These are phyloP conservation scores for Choristoneura rosaceana DNA, from an alignment of 2,888 invertebrate genomes.

Conservation along the genomic window DNA sequence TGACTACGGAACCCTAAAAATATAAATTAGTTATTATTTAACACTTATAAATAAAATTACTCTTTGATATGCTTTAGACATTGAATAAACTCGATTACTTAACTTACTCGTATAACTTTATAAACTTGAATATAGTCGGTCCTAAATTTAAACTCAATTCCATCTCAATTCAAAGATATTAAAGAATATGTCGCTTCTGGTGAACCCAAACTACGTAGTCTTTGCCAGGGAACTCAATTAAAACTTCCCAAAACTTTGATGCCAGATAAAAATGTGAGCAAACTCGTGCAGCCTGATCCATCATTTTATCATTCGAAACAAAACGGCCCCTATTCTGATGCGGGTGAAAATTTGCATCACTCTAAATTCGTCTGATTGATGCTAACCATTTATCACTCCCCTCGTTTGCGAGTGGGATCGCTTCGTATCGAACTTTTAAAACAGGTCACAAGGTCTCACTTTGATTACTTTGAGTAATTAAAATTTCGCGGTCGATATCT, in stretches of 20 bases:
- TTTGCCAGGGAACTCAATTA: slow-evolving; percentile 37
- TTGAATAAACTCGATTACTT: too few species aligned
- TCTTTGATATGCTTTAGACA: too few species aligned
- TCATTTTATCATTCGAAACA: slow-evolving; percentile 66
- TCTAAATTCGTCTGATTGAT: slow-evolving; percentile 83
- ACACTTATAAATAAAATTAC: too few species aligned
- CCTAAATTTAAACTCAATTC: too few species aligned
- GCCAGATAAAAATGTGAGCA: slow-evolving; percentile 34
- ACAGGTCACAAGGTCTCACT: slow-evolving; percentile 81
- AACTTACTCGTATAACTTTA: too few species aligned
- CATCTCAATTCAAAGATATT: too few species aligned
- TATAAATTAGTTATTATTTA: too few species aligned
- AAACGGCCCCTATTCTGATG: slow-evolving; percentile 62
- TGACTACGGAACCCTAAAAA: too few species aligned
- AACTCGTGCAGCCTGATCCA: slow-evolving; percentile 45
- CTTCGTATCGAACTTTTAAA: slow-evolving; percentile 80
- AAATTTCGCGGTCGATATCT: slow-evolving; percentile 74
- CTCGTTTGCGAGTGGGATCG: slow-evolving; percentile 63
- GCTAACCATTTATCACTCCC: slow-evolving; percentile 83
- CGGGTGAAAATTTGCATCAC: slow-evolving; percentile 81
- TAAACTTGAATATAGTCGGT: too few species aligned
- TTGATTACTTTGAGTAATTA: slow-evolving; percentile 81
- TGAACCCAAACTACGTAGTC: slow-evolving; percentile 5
- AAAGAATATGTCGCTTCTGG: background rate
- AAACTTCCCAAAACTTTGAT: slow-evolving; percentile 27